phyloP scores from a whole-genome alignment of 2,888 invertebrate genomes.

The Watsonalla binaria region DNA sequence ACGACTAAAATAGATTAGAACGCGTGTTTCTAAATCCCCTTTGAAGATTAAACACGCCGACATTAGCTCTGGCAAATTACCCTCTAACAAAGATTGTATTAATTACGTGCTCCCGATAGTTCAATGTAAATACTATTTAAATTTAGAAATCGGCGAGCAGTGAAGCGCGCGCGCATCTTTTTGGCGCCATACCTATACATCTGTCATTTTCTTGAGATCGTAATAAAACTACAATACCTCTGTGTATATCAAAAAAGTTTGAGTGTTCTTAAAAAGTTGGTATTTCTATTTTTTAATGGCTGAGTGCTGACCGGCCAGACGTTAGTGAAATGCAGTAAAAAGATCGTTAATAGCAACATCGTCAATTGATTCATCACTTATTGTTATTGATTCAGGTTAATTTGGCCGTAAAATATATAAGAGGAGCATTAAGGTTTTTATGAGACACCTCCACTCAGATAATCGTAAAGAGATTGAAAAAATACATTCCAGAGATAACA shows the following conservation, averaged over 20 bases:
- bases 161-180: conserved; percentile 46
- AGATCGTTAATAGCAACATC: neutral
- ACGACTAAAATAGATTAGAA: conserved; percentile 76
- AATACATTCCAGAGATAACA: neutral
- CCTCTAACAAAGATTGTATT: conserved; percentile 79
- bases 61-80: conserved; percentile 79
- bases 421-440: neutral
- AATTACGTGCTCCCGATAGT: conserved; percentile 76
- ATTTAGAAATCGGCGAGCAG: conserved; percentile 65
- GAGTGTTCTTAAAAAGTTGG: neutral
- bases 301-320: neutral
- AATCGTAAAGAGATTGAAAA: neutral
- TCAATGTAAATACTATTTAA: conserved; percentile 73
- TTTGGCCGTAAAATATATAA: neutral
- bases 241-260: conserved; percentile 1
- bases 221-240: conserved; percentile 27
- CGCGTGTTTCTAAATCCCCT: conserved; percentile 78
- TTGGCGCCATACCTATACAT: conserved; percentile 48
- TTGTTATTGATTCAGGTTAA: neutral
- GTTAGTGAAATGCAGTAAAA: neutral
- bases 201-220: conserved; percentile 62
- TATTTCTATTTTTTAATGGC: neutral
- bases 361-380: neutral
- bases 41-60: conserved; percentile 78
- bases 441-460: neutral